These are phyloP conservation scores for Epizoanthus fatuus DNA, from an alignment of 92 coral and sea anemone genomes.

Conservation along the genomic window DNA sequence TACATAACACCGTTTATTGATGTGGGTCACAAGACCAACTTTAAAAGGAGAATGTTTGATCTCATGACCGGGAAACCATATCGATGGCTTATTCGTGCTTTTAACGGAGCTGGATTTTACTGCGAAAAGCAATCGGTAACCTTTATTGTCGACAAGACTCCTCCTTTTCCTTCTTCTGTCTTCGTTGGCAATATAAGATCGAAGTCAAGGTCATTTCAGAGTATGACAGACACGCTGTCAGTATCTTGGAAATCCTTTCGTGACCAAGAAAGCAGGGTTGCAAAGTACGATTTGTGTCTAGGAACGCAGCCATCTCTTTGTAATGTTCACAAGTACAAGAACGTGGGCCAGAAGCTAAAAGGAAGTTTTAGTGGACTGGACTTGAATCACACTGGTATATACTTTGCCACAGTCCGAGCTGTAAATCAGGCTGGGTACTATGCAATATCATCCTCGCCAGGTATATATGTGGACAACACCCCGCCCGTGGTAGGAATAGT, in stretches of 20 bases:
- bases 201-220: conserved; percentile 63
- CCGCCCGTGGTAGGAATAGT: conserved; percentile 69
- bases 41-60: conserved; percentile 50
- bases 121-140: conserved; percentile 40
- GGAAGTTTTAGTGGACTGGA: conserved; percentile 68
- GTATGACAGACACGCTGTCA: conserved; percentile 57
- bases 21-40: conserved; percentile 48
- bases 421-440: conserved; percentile 77
- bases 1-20: conserved; percentile 66
- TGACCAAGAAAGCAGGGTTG: conserved; percentile 70
- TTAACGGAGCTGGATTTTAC: conserved; percentile 66
- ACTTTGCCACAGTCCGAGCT: conserved; percentile 76
- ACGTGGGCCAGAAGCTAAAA: conserved; percentile 33
- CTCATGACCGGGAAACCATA: conserved; percentile 68
- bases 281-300: conserved; percentile 73
- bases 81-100: conserved; percentile 66
- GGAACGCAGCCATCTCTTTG: conserved; percentile 71
- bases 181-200: conserved; percentile 55
- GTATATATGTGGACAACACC: conserved; percentile 75
- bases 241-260: conserved; percentile 80
- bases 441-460: conserved; percentile 66
- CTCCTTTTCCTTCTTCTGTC: conserved; percentile 71
- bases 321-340: conserved; percentile 58
- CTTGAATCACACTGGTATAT: conserved; percentile 60
- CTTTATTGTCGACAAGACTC: conserved; percentile 46